phyloP scores from a whole-genome alignment of 2,888 invertebrate species.

The Unio delphinus region DNA sequence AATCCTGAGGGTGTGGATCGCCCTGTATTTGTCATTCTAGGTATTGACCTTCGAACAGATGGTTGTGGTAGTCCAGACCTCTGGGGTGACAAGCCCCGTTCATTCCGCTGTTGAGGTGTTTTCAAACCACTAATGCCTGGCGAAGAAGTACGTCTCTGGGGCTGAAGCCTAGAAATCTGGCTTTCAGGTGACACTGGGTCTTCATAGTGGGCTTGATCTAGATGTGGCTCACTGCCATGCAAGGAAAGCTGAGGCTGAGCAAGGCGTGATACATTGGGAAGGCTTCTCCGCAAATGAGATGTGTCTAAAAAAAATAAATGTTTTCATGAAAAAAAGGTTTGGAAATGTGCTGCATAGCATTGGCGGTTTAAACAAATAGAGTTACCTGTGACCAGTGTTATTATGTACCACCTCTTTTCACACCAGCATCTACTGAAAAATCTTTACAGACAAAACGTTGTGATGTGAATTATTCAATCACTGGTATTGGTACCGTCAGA shows the following conservation, averaged over 20 bases:
- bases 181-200: slow-evolving; percentile 7
- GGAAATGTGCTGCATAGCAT: too few relatives aligned
- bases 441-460: too few relatives aligned
- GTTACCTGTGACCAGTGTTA: too few relatives aligned
- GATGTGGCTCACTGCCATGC: slow-evolving; percentile 60
- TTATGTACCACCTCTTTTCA: too few relatives aligned
- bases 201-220: slow-evolving; percentile 43
- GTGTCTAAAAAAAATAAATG: slow-evolving; percentile 33
- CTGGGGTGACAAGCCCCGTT: slow-evolving; percentile 53
- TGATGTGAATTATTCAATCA: too few relatives aligned
- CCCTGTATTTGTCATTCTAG: too few relatives aligned
- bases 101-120: slow-evolving; percentile 32
- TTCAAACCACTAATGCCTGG: slow-evolving; percentile 46
- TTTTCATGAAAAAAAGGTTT: background rate
- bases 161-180: slow-evolving; percentile 21
- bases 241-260: slow-evolving; percentile 42
- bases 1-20: too few relatives aligned
- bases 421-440: too few relatives aligned
- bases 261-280: slow-evolving; percentile 58
- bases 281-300: slow-evolving; percentile 48
- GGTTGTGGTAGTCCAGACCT: slow-evolving; percentile 60
- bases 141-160: slow-evolving; percentile 33
- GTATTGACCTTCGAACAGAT: too few relatives aligned
- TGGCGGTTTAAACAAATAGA: too few relatives aligned
- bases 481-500: too few relatives aligned